Evolutionary conservation across 2,797 vertebrate species (phyloP).

Genomic region (Phoxinus dragarum): DNA sequence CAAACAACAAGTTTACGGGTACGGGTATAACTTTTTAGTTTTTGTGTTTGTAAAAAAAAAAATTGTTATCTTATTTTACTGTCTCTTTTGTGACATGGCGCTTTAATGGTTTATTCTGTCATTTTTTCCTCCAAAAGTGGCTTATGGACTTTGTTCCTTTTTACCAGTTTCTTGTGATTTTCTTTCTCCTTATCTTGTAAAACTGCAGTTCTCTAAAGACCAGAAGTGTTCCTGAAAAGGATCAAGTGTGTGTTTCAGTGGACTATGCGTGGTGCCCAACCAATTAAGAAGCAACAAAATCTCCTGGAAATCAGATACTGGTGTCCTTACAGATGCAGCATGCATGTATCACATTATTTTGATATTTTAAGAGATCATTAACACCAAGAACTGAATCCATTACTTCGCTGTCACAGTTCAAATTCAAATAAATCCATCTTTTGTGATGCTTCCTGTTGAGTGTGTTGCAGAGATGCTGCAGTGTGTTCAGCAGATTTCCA

Average conservation of each 20-base stretch:
- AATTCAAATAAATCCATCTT: not conserved
- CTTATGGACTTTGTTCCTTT: not conserved
- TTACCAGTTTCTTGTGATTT: not conserved
- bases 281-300: not conserved
- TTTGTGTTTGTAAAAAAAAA: not conserved
- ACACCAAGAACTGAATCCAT: not conserved
- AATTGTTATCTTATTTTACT: not conserved
- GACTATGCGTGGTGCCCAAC: not conserved
- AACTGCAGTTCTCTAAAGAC: not conserved
- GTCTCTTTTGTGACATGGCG: not conserved
- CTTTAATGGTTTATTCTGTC: not conserved
- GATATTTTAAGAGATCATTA: constrained; percentile 13
- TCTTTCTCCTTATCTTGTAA: not conserved
- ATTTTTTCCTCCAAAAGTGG: not conserved
- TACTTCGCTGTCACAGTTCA: constrained; percentile 2
- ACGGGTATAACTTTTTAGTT: not conserved
- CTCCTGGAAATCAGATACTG: not conserved
- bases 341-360: not conserved
- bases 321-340: not conserved
- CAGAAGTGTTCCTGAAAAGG: not conserved
- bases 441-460: not conserved
- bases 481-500: constrained; percentile 33
- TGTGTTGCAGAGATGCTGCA: constrained; percentile 18
- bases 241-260: not conserved
- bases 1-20: not conserved